phyloP scores from a whole-genome alignment of 2,888 invertebrate species.

The Eledone cirrhosa region DNA sequence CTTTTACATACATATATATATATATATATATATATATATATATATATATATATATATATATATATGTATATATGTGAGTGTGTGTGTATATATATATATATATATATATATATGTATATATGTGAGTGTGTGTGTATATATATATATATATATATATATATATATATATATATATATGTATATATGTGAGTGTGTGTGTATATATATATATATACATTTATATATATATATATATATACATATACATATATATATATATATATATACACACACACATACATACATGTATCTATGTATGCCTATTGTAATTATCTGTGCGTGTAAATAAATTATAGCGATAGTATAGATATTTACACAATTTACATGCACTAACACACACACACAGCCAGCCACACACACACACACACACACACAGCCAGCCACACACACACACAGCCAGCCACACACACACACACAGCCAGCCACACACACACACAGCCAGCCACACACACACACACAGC shows the following conservation, averaged over 20 bases:
- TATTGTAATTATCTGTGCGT: neutral
- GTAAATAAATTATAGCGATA: neutral
- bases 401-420: no score
- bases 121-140: neutral
- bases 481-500: no score
- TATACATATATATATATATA: neutral
- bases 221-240: neutral
- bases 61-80: neutral
- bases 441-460: no score
- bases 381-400: neutral
- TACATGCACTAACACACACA: neutral
- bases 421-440: no score
- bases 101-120: neutral
- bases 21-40: neutral
- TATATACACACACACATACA: neutral
- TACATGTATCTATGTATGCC: neutral
- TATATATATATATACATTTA: constrained; percentile 12
- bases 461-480: no score
- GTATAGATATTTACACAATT: neutral
- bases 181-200: no score
- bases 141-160: constrained; percentile 5
- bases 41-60: neutral
- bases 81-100: neutral
- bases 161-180: neutral
- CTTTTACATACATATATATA: neutral